A percentile compares a stretch with the other conserved stretches of the same genome.
Evolutionary conservation across 2,888 invertebrate genomes (phyloP).

Genomic region (Noctua pronuba): DNA sequence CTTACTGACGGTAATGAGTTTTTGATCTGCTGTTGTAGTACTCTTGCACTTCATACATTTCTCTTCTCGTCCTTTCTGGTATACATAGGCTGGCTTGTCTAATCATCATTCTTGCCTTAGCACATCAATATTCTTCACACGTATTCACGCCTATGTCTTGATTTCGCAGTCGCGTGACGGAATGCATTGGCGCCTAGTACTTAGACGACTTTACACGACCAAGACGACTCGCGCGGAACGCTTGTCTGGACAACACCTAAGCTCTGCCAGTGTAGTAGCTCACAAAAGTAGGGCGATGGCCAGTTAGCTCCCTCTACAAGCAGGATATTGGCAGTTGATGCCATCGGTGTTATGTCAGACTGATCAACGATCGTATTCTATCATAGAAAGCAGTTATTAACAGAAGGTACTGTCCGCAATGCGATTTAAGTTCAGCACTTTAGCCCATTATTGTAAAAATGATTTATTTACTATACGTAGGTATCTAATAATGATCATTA

Average conservation of each 20-base stretch:
- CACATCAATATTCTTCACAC: background rate
- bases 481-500: background rate
- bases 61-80: background rate
- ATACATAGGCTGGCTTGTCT: background rate
- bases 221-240: background rate
- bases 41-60: background rate
- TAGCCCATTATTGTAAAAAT: background rate
- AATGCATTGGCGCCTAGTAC: slow-evolving; percentile 21
- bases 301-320: slow-evolving; percentile 53
- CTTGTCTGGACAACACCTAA: slow-evolving; percentile 27
- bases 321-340: slow-evolving; percentile 61
- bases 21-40: background rate
- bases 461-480: background rate
- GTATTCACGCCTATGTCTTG: slow-evolving; percentile 25
- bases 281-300: slow-evolving; percentile 58
- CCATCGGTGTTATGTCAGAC: slow-evolving; percentile 42
- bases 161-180: slow-evolving; percentile 18
- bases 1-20: background rate
- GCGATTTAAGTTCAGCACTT: background rate
- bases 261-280: slow-evolving; percentile 24
- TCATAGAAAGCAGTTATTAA: slow-evolving; percentile 7
- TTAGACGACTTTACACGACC: background rate
- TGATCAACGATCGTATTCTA: slow-evolving; percentile 20
- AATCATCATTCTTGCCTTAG: background rate
- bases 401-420: background rate